Base-by-base conservation (phyloP, 2,888 invertebrate species). In the Drosophila cracens region DNA sequence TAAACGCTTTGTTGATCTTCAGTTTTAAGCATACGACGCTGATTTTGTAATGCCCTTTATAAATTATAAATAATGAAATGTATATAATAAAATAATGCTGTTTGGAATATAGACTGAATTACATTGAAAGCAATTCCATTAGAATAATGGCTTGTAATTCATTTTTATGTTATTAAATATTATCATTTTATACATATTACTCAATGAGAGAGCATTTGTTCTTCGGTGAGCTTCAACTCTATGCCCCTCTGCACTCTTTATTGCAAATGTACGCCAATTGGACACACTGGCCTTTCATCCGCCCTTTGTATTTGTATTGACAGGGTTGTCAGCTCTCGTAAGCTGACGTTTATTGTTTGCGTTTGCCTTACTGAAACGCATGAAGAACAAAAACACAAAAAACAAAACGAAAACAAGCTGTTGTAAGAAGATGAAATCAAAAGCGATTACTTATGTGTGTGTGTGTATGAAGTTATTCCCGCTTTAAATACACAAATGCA, bases 261-360 rank as follows among this genome's bases (percentile, higher is more conserved):
- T 83, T 75, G 83, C 79, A 86, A 88, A 86, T 82, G 80, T 75
- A 81, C 81, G 75, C 61, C 83, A 86, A 86, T 88, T 88, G 83
- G 71, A 53, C 74, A 71, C 78, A 70, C 80, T 82, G 86, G 13
- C 16, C 68, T 63, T 68, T 79, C 63, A 76, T 49, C 62, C 34
- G 49, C 51, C 64, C 36, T 62, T 67, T 57, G 53, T 65, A 64
- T 75, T 76, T 83, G 86, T 85, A 85, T 87, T 89, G 89, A 85
- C 87, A 87, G 68, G 70, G 87, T 73, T 87, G 87, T 89, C 89
- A 85, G 76, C 87, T 75, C 73, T 77, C 83, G 81, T 89, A 87
- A 89, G 85, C 87, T 83, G 87, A 81, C 76, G 78, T 83, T 85
- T 87, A 80, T 85, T 89, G 85, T 87, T 80, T 87, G 53, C 74